Conservation (phyloP, 2,888 invertebrate species). For the Mechanitis mazaeus region DNA sequence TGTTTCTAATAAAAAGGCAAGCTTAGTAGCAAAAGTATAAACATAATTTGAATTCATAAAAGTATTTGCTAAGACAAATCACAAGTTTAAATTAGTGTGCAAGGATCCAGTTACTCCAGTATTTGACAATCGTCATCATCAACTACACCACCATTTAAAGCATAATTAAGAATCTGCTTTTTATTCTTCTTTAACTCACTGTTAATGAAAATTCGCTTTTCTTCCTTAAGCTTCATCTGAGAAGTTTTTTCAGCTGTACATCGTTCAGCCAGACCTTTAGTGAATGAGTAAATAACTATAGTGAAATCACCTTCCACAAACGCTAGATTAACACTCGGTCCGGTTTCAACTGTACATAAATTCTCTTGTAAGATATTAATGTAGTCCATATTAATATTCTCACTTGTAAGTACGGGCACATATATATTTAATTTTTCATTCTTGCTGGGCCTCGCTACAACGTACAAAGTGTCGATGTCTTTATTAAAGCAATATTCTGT, state of each 20-base stretch:
- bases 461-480: slow-evolving; percentile 61
- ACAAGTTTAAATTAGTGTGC: not conserved
- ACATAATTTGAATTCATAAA: too few relatives aligned
- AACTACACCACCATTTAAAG: slow-evolving; percentile 60
- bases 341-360: slow-evolving; percentile 65
- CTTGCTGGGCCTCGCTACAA: slow-evolving; percentile 60
- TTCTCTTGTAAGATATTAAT: slow-evolving; percentile 63
- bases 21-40: too few relatives aligned
- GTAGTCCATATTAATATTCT: slow-evolving; percentile 51
- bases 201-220: slow-evolving; percentile 56
- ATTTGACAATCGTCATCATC: slow-evolving; percentile 61
- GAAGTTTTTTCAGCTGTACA: slow-evolving; percentile 44
- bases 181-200: slow-evolving; percentile 57
- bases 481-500: slow-evolving; percentile 67
- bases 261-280: slow-evolving; percentile 48
- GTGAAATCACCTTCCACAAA: slow-evolving; percentile 67
- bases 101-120: slow-evolving; percentile 38
- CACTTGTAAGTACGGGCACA: slow-evolving; percentile 56
- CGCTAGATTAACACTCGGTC: slow-evolving; percentile 59
- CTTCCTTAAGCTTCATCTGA: slow-evolving; percentile 46
- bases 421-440: slow-evolving; percentile 63
- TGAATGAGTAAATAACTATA: slow-evolving; percentile 65
- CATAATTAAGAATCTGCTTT: slow-evolving; percentile 53
- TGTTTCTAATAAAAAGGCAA: too few relatives aligned
- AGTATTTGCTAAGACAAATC: too few relatives aligned